These are phyloP conservation scores for Prenolepis imparis DNA, from an alignment of 2,888 invertebrate genomes.

Conservation along the genomic window DNA sequence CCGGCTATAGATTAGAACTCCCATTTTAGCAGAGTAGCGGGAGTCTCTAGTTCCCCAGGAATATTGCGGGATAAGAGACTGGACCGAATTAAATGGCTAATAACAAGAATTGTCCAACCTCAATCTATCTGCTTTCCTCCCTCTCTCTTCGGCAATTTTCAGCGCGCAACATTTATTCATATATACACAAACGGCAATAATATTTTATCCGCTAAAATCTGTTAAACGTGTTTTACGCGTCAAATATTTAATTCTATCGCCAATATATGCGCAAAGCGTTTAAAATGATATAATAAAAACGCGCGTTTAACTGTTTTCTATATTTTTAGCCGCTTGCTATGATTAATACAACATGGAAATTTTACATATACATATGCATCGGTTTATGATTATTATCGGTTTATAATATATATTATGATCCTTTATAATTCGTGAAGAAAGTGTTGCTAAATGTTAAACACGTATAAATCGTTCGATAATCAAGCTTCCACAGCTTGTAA, in stretches of 20 bases:
- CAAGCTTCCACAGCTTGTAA: conserved; percentile 51
- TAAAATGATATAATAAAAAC: conserved; percentile 1
- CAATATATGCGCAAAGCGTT: neutral
- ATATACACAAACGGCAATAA: neutral
- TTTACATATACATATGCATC: conserved; percentile 69
- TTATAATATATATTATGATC: too few species aligned
- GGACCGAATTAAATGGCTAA: conserved; percentile 85
- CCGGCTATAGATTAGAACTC: conserved; percentile 83
- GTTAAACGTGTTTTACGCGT: neutral
- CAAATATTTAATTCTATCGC: conserved; percentile 14
- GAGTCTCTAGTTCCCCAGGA: conserved; percentile 60
- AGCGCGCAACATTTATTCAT: conserved; percentile 12
- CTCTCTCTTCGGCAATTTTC: conserved; percentile 46
- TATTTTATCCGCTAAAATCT: conserved; percentile 11
- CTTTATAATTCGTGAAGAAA: conserved; percentile 75
- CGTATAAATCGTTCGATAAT: conserved; percentile 71
- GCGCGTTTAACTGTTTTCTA: neutral
- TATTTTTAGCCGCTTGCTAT: conserved; percentile 10
- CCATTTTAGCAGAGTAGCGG: conserved; percentile 63
- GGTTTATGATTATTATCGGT: too few species aligned
- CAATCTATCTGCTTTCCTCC: conserved; percentile 52
- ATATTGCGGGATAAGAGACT: conserved; percentile 84
- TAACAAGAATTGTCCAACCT: conserved; percentile 78
- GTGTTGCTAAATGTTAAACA: conserved; percentile 47
- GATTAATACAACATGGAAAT: conserved; percentile 57